Base-by-base conservation (phyloP, 2,113 vertebrate genomes). In the Spea multiplicata region DNA sequence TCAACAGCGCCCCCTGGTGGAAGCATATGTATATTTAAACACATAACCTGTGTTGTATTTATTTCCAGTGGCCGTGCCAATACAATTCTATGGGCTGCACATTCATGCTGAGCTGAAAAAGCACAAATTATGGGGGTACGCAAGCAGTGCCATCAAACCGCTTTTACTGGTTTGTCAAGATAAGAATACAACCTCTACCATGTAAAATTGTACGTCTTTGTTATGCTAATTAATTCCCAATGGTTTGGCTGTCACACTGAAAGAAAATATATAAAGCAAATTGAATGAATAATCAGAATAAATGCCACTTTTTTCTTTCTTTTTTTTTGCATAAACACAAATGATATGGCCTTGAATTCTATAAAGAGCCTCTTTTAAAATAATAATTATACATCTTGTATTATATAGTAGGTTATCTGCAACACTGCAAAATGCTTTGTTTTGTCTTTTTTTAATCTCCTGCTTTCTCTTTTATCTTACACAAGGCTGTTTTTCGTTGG, bases 1-100 rank as follows among this genome's bases (percentile, higher is more conserved):
- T 85, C 91, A 90, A 88, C 88, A 92, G 91, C 88, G 86, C 81
- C 91, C 89, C 90, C 91, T 90, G 85, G 88, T 85, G 91, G 90
- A 86, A 47, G 44, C 8, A 14, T 2, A 3, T 10, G 5, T 5
- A 45, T 9, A 48, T 72, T 67, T 48, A 49, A 47, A 12, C 30
- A 30, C 1, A 30, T 30, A 30, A 30, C 30, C 30, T 30, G 30
- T 30, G 44, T 16, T 12, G 17, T 1, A 0, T 1, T 30, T 9
- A 13, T 67, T 6, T 62, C 3, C 30, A 64, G 8, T 45, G 13
- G 16, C 55, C 48, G 48, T 71, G 75, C 69, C 76, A 75, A 14
- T 49, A 73, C 57, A 74, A 74, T 61, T 59, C 73, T 53, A 62
- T 77, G 72, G 49, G 17, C 76, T 55, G 75, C 7, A 8, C 70